Conservation (phyloP, 2,113 vertebrate species). For the Nerophis lumbriciformis region DNA sequence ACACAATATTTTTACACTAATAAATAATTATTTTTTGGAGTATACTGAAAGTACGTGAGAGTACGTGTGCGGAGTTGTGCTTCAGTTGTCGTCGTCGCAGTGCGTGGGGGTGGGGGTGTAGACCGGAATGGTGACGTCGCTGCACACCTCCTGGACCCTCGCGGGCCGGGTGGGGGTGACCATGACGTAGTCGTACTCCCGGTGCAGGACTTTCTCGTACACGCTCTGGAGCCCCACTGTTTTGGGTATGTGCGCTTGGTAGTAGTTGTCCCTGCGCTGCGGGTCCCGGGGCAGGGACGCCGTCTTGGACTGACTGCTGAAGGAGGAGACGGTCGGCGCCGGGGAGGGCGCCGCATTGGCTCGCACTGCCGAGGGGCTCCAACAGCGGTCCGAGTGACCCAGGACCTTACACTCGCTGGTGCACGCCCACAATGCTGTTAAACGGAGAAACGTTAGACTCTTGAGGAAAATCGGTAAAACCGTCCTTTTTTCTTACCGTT, state of each 20-base stretch:
- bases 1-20: slow-evolving; percentile 43
- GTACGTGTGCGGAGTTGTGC: slow-evolving; percentile 12
- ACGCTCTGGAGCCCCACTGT: slow-evolving; percentile 92
- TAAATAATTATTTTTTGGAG: slow-evolving; percentile 48
- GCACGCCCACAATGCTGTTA: slow-evolving; percentile 89
- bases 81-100: slow-evolving; percentile 64
- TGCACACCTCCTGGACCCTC: slow-evolving; percentile 78
- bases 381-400: slow-evolving; percentile 95
- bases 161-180: slow-evolving; percentile 81
- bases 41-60: slow-evolving; percentile 42
- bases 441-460: not conserved
- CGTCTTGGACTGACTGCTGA: slow-evolving; percentile 79
- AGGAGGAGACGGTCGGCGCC: slow-evolving; percentile 75
- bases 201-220: slow-evolving; percentile 91
- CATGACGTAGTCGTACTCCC: slow-evolving; percentile 84
- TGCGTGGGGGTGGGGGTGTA: slow-evolving; percentile 78
- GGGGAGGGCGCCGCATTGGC: slow-evolving; percentile 62
- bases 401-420: slow-evolving; percentile 95
- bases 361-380: slow-evolving; percentile 86
- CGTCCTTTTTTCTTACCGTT: slow-evolving; percentile 72
- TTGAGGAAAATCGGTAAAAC: too few species aligned
- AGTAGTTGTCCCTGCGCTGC: slow-evolving; percentile 86
- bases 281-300: slow-evolving; percentile 86
- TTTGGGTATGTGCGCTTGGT: slow-evolving; percentile 92
- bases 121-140: slow-evolving; percentile 83